phyloP scores from a whole-genome alignment of 2,113 vertebrate genomes.

The Saccopteryx leptura region DNA sequence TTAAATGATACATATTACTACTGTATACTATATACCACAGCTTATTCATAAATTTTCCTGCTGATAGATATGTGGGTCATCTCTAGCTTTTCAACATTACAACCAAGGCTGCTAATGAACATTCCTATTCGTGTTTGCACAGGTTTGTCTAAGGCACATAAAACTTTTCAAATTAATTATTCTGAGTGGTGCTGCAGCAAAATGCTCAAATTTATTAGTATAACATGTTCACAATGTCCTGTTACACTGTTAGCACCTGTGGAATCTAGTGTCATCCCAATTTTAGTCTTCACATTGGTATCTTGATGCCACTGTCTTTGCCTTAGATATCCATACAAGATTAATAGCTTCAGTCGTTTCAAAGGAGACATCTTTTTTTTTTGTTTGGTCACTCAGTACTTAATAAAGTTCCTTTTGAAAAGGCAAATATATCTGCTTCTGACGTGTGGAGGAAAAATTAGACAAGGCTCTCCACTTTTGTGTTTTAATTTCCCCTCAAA shows the following conservation, averaged over 20 bases:
- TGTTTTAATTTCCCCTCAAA: background rate
- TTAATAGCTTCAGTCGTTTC: background rate
- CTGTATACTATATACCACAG: background rate
- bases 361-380: background rate
- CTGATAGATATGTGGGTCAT: background rate
- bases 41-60: background rate
- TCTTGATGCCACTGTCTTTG: background rate
- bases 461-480: background rate
- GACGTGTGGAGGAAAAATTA: background rate
- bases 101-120: background rate
- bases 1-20: background rate
- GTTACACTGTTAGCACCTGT: background rate
- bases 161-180: background rate
- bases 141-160: background rate
- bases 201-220: background rate
- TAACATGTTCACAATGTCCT: background rate
- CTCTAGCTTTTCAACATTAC: background rate
- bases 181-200: background rate
- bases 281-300: background rate
- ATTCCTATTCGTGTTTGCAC: background rate
- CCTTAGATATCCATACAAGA: background rate
- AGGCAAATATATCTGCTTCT: background rate
- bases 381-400: background rate
- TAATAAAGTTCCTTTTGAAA: background rate
- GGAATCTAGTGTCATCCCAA: background rate